A percentile compares a stretch with the other conserved stretches of the same genome.
Evolutionary conservation across 2,797 vertebrate species (phyloP).

Genomic region (Trichosurus vulpecula): DNA sequence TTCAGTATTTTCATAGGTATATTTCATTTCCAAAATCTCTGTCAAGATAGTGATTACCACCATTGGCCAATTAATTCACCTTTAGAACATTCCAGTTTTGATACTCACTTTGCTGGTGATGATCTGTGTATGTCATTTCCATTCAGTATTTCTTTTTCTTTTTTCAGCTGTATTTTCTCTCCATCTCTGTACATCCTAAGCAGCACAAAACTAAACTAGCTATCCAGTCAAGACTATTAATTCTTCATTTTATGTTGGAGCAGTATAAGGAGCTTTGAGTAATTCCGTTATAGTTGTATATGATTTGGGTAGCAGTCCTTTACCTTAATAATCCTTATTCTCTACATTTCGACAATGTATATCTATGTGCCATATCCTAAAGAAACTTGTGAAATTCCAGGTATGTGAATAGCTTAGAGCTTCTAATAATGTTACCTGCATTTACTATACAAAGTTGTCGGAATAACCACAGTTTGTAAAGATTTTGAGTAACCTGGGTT

Average conservation of each 20-base stretch:
- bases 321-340: conserved; percentile 39
- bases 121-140: neutral
- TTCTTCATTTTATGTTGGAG: neutral
- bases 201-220: neutral
- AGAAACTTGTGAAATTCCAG: conserved; percentile 42
- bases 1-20: neutral
- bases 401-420: conserved; percentile 30
- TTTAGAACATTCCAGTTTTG: neutral
- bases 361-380: conserved; percentile 22
- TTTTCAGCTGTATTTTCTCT: conserved; percentile 11
- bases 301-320: conserved; percentile 10
- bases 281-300: conserved; percentile 44
- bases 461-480: conserved; percentile 18
- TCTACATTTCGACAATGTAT: conserved; percentile 14
- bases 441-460: neutral
- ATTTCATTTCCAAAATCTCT: neutral
- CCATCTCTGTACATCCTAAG: conserved; percentile 20
- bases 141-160: neutral
- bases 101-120: neutral
- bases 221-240: neutral
- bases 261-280: neutral
- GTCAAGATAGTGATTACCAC: neutral
- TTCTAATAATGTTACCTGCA: neutral
- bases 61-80: conserved; percentile 13
- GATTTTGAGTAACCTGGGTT: neutral